Evolutionary conservation across 2,797 vertebrate species (phyloP), one percentile per base, ranked within the genome.

Genomic region (Aeoliscus strigatus): DNA sequence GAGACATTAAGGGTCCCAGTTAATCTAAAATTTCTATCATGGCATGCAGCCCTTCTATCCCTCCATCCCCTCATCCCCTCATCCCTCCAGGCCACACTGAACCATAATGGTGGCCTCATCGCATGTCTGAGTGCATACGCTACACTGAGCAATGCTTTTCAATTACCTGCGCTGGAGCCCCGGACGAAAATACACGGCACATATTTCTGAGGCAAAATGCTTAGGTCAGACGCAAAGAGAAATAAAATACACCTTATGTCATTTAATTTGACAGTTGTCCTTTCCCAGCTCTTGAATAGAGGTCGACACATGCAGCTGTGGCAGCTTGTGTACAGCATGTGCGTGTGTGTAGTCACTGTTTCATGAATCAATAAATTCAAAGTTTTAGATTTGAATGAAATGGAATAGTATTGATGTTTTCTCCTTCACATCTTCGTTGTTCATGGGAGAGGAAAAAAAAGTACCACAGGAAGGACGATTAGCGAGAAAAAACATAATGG

Each of bases 111-210:
- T 70, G 73, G 81, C 77, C 75, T 79, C 78, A 80, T 81, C 71
- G 69, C 69, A 84, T 82, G 81, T 83, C 74, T 82, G 83, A 88
- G 78, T 79, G 81, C 82, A 66, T 80, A 84, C 72, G 79, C 83
- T 84, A 86, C 83, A 80, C 82, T 80, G 84, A 86, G 86, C 83
- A 84, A 85, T 84, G 86, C 84, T 86, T 88, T 88, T 88, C 86
- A 87, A 88, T 88, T 88, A 87, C 83, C 81, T 69, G 63, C 51
- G 51, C 67, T 15, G 42, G 59, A 74, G 73, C 61, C 36, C 49
- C 15, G 37, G 57, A 73, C 61, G 61, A 79, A 86, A 83, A 83
- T 55, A 75, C 71, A 70, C 54, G 30, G 61, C 66, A 70, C 66
- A 81, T 79, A 80, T 80, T 86, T 83, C 75, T 70, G 50, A 75